Base-by-base conservation (phyloP, 53 echinoderm and acorn worm genomes). In the Holothuria scabra region DNA sequence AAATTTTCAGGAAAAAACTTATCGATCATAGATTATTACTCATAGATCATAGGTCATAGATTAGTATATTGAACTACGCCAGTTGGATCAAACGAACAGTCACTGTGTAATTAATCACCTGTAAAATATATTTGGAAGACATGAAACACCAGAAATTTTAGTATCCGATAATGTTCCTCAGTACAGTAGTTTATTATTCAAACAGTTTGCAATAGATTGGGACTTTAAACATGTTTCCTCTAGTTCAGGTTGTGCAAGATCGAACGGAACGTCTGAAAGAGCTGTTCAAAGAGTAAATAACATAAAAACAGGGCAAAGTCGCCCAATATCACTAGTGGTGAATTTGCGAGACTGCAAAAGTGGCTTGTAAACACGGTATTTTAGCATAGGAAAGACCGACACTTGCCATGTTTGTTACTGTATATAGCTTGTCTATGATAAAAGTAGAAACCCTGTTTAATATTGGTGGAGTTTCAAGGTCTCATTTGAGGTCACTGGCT, bases 121-220 rank as follows among this genome's bases (percentile, higher is more conserved):
- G 30, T 84, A 79, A 59, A 3, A 56, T 8, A 80, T 90, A 20
- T 86, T 90, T 86, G 35, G 3, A 6, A 35, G 35, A 35, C 35
- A 35, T 35, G 35, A 35, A 6, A 4, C 6, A 35, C 35, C 90
- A 19, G 60, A 69, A 21, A 46, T 46, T 61, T 41, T 85, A 21
- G 66, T 89, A 7, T 67, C 59, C 0, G 81, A 81, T 34, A 90
- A 86, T 64, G 76, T 83, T 14, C 84, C 84, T 7, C 84, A 88
- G 56, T 35, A 35, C 35, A 35, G 35, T 35, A 35, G 35, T 6
- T 35, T 4, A 35, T 88, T 71, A 38, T 84, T 84, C 20, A 33
- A 75, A 35, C 22, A 76, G 19, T 88, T 88, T 65, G 66, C 65
- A 55, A n/a, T 13, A 32, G 65, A 48, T 8, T 84, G 57, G 74